Evolutionary conservation across 2,797 vertebrate genomes (phyloP), one percentile per base, ranked within the genome.

Genomic region (Emys orbicularis): DNA sequence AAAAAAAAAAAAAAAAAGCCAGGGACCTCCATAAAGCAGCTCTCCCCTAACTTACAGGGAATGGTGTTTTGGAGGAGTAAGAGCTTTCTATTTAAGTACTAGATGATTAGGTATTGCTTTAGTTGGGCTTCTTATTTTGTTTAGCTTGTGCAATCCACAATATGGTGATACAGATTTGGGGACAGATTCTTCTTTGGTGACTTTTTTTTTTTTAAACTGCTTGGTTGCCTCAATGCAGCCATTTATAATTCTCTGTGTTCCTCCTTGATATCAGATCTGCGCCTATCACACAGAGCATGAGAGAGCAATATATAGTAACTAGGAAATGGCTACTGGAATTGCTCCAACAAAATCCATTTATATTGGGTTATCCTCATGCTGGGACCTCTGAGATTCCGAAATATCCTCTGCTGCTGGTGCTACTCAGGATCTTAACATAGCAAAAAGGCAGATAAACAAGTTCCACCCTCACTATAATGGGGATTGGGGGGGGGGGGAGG

Each of bases 31-130:
- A 47, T 50, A 84, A 84, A 34, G 13, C 3, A 8, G 12, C n/a
- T 50, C 27, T 31, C n/a, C 53, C n/a, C 31, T 77, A 82, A 61
- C 0, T 0, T 1, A 1, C 0, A 12, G 1, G 7, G 1, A 13
- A 3, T 21, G 6, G 52, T 37, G 2, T 21, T 1, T 11, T 56
- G 68, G 15, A 29, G 25, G 0, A 49, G 18, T 4, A 49, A 0
- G 18, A 21, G 0, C 1, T 0, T n/a, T 80, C n/a, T 34, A 23
- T 16, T 16, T 34, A 34, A 61, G 12, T 7, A 31, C 31, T 61
- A 61, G 29, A 34, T 61, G 29, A 61, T 34, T 15, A 31, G 13
- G 13, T 34, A 34, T 13, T 34, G 29, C 29, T 61, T 61, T 61
- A 34, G 59, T 31, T 61, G 59, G 11, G 31, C 31, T 34, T 57